phyloP scores from a whole-genome alignment of 2,888 invertebrate species.

The Criorhina ranunculi region DNA sequence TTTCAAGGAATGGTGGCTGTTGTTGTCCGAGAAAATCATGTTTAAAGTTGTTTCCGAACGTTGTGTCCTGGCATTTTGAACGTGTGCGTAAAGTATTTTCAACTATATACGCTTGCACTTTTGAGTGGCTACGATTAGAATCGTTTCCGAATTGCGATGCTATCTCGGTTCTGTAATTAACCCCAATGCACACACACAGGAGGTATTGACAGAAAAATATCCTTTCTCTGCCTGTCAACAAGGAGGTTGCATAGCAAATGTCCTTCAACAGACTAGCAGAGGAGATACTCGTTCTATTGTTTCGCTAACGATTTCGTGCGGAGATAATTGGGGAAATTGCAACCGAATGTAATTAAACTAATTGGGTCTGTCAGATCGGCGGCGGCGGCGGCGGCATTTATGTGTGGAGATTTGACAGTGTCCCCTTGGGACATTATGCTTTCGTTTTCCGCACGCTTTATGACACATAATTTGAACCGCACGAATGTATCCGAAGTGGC shows the following conservation, averaged over 20 bases:
- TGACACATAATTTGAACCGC: conserved; percentile 56
- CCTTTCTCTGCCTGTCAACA: conserved; percentile 45
- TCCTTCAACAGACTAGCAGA: too few relatives aligned
- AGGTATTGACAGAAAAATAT: conserved; percentile 64
- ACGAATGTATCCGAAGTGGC: conserved; percentile 40
- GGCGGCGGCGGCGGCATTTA: conserved; percentile 51
- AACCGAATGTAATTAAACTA: conserved; percentile 71
- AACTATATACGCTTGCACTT: conserved; percentile 1
- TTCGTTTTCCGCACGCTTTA: conserved; percentile 38
- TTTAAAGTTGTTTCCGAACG: conserved; percentile 24
- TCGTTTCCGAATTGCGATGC: conserved; percentile 37
- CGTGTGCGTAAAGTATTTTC: conserved; percentile 44
- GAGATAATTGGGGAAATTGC: conserved; percentile 64
- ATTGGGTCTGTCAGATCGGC: conserved; percentile 68
- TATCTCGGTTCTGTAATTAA: conserved; percentile 58
- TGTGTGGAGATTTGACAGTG: conserved; percentile 57
- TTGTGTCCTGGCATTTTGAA: conserved; percentile 19
- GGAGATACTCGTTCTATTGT: conserved; percentile 60
- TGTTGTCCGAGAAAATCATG: neutral
- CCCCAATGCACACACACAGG: conserved; percentile 60
- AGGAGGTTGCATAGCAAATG: neutral
- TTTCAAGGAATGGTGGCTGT: conserved; percentile 3
- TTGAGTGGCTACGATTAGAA: conserved; percentile 47
- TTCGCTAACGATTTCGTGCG: conserved; percentile 59
- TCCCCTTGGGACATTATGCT: conserved; percentile 38